phyloP scores from a whole-genome alignment of 1,140 invertebrate species.

The Mactra quadrangularis region DNA sequence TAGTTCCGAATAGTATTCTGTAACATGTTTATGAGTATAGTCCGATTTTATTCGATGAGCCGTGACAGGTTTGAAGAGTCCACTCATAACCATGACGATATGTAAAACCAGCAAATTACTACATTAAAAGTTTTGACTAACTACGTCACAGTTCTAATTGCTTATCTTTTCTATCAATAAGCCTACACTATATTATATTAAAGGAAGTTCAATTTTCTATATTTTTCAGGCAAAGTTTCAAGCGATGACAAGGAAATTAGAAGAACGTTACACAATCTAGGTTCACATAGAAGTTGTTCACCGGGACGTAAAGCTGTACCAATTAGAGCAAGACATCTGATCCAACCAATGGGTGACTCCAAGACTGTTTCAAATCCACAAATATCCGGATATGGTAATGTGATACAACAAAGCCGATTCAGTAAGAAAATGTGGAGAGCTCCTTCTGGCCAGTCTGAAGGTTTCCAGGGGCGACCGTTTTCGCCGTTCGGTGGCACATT shows the following conservation, averaged over 20 bases:
- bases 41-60: no score
- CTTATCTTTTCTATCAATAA: no score
- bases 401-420: not conserved
- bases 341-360: constrained; percentile 25
- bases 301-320: constrained; percentile 28
- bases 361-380: constrained; percentile 25
- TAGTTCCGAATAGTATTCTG: no score
- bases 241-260: constrained; percentile 51
- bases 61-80: no score
- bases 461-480: constrained; percentile 46
- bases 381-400: constrained; percentile 1
- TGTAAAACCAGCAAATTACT: no score
- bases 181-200: no score
- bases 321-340: constrained; percentile 57
- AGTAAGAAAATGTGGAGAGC: constrained; percentile 62
- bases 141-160: no score
- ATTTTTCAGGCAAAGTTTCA: constrained; percentile 22
- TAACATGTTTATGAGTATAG: no score
- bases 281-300: constrained; percentile 28
- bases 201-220: no score
- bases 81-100: no score
- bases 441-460: constrained; percentile 51
- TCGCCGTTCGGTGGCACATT: constrained; percentile 58
- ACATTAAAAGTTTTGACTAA: no score
- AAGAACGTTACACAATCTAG: constrained; percentile 42